Evolutionary conservation across 2,113 vertebrate species (phyloP).

Genomic region (Onychostoma macrolepis): DNA sequence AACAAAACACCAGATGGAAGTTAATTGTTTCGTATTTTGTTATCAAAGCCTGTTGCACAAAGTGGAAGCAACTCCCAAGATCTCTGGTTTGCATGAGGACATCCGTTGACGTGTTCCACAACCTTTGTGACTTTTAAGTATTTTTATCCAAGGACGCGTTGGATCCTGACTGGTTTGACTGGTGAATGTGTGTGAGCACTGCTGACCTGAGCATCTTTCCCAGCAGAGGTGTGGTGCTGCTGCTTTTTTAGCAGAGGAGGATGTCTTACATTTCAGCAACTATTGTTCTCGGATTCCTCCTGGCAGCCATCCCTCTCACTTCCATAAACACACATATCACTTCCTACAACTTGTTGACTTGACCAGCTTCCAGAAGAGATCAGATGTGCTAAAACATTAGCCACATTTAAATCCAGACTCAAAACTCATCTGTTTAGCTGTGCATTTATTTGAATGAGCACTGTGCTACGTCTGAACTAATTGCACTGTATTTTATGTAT

Average conservation of each 20-base stretch:
- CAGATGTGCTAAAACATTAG: too few relatives aligned
- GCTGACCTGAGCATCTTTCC: slow-evolving; percentile 41
- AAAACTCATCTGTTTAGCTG: too few relatives aligned
- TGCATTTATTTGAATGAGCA: too few relatives aligned
- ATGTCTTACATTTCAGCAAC: slow-evolving; percentile 52
- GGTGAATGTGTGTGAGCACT: neutral
- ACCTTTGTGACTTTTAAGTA: neutral
- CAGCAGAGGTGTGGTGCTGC: slow-evolving; percentile 30
- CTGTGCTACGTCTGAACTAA: too few relatives aligned
- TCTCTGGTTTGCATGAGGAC: slow-evolving; percentile 24
- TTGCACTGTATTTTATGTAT: too few relatives aligned
- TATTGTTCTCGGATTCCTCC: slow-evolving; percentile 53
- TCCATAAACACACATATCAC: slow-evolving; percentile 26
- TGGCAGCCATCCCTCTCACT: slow-evolving; percentile 3
- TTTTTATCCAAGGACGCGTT: slow-evolving; percentile 42
- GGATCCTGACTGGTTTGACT: neutral
- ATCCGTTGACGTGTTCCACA: slow-evolving; percentile 37
- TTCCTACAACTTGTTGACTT: slow-evolving; percentile 22
- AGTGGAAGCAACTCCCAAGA: slow-evolving; percentile 33
- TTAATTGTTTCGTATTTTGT: neutral
- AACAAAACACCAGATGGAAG: slow-evolving; percentile 18
- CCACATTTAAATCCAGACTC: too few relatives aligned
- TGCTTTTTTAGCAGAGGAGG: slow-evolving; percentile 13
- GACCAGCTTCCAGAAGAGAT: too few relatives aligned
- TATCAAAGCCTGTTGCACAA: slow-evolving; percentile 21